Conservation (phyloP, 64 coral and sea anemone genomes). For the Orbicella faveolata region DNA sequence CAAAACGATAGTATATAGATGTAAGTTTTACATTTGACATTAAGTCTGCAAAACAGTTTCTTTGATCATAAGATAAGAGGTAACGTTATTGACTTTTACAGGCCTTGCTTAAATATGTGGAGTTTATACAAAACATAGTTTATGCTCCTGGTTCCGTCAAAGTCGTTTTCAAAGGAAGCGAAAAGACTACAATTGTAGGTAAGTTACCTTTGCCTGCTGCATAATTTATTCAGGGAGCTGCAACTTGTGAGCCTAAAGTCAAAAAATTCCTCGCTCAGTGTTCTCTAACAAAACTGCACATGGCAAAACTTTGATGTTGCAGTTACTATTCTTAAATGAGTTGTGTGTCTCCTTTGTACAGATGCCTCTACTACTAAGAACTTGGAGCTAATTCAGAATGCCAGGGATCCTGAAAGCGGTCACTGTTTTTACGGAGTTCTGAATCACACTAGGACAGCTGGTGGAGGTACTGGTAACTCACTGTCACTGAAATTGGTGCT, state of each 20-base stretch:
- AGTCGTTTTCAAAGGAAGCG: constrained; percentile 97
- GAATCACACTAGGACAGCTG: constrained; percentile 91
- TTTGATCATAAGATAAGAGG: too few species aligned
- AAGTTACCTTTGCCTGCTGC: neutral
- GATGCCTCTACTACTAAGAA: constrained; percentile 90
- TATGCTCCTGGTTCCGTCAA: constrained; percentile 93
- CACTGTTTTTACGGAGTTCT: constrained; percentile 90
- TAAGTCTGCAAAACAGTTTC: too few species aligned
- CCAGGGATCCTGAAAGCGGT: constrained; percentile 84
- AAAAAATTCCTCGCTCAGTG: too few species aligned
- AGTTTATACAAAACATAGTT: constrained; percentile 97
- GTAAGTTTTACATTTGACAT: too few species aligned
- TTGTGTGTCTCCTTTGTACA: neutral
- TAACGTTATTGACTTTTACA: neutral
- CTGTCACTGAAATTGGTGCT: neutral
- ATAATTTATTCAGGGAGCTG: too few species aligned
- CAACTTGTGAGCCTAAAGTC: too few species aligned
- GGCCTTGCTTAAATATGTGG: constrained; percentile 98
- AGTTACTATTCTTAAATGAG: neutral
- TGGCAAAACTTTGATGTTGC: too few species aligned
- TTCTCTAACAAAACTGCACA: too few species aligned
- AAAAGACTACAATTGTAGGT: constrained; percentile 97
- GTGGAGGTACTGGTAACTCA: constrained; percentile 66
- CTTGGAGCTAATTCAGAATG: constrained; percentile 88
- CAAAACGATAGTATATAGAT: too few species aligned